These are phyloP conservation scores for Synodontis membranacea DNA, from an alignment of 2,113 vertebrate species.

Conservation along the genomic window DNA sequence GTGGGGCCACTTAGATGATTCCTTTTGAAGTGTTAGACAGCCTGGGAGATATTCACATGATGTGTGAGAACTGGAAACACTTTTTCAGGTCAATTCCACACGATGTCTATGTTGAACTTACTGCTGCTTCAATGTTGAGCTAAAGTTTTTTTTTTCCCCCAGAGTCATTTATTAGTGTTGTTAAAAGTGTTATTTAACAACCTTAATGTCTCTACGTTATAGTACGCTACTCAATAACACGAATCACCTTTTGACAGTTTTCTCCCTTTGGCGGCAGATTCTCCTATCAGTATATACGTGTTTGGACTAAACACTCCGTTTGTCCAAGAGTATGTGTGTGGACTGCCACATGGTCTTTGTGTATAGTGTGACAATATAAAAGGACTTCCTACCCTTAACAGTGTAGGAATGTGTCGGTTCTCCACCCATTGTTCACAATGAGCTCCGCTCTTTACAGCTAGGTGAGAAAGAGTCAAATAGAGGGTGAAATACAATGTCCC, in stretches of 20 bases:
- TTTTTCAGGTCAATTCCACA: constrained; percentile 4
- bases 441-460: constrained; percentile 72
- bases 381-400: constrained; percentile 74
- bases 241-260: background rate
- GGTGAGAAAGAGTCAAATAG: constrained; percentile 70
- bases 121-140: background rate
- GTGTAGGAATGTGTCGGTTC: constrained; percentile 65
- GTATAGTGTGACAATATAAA: constrained; percentile 74
- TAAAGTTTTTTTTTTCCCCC: background rate
- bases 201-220: background rate
- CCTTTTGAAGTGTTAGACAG: constrained; percentile 63
- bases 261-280: background rate
- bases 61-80: constrained; percentile 57
- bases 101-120: background rate
- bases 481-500: constrained; percentile 63
- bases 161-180: background rate
- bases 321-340: constrained; percentile 61
- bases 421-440: constrained; percentile 72
- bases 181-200: background rate
- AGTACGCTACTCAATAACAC: constrained; percentile 1
- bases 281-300: background rate
- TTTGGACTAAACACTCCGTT: constrained; percentile 55
- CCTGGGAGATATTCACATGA: constrained; percentile 67
- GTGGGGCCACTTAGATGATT: constrained; percentile 53
- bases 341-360: constrained; percentile 74